Evolutionary conservation across 2,113 vertebrate species (phyloP).

Genomic region (Arvicanthis niloticus): DNA sequence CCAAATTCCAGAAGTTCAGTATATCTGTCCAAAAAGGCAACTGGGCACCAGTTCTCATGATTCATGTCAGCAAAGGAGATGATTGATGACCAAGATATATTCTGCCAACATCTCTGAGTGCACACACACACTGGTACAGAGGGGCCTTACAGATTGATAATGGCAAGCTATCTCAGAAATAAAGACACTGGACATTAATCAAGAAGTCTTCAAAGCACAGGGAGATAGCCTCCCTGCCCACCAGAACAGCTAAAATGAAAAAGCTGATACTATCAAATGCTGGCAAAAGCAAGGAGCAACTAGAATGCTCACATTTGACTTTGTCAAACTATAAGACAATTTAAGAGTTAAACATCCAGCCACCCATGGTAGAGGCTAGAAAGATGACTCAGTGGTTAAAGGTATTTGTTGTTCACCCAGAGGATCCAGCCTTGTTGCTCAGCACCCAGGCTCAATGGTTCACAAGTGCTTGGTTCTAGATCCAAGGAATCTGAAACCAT

Average conservation of each 20-base stretch:
- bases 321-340: background rate
- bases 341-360: background rate
- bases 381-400: background rate
- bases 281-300: background rate
- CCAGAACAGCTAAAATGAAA: background rate
- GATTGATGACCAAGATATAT: background rate
- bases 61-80: background rate
- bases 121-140: background rate
- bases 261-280: background rate
- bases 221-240: background rate
- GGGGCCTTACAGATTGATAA: background rate
- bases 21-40: background rate
- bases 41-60: background rate
- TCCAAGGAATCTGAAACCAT: background rate
- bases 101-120: background rate
- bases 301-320: background rate
- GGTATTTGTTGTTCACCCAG: background rate
- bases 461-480: background rate
- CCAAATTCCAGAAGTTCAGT: background rate
- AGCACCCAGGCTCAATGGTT: background rate
- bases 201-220: background rate
- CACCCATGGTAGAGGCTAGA: no score
- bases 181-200: background rate
- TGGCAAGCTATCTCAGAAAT: background rate
- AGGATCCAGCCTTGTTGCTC: background rate